Evolutionary conservation across 2,113 vertebrate genomes (phyloP), one percentile per base, ranked within the genome.

Genomic region (Atherinomorus stipes): DNA sequence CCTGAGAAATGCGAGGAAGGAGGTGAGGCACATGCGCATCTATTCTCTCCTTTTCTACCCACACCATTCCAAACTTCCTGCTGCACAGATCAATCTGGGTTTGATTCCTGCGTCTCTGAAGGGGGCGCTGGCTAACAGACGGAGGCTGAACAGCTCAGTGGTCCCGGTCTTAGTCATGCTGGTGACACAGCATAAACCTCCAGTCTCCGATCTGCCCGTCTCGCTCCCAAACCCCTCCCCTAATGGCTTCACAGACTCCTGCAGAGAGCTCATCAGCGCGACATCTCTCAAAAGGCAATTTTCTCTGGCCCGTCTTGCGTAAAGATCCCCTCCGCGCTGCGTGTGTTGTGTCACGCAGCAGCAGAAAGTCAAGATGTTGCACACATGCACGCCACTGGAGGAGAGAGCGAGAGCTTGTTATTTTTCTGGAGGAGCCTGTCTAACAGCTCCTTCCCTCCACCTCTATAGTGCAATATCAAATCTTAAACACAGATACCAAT

Each of bases 1-100:
- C 96, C 97, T 0, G 98, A 99, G 92, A 98, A 98, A 62, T 99
- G 98, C 87, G 95, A 97, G 76, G 96, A 99, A 84, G 98, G 97
- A 96, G 98, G 98, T 99, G 83, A 93, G 91, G 44, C 26, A 26
- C 18, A 23, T n/a, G 10, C 58, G 4, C 49, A 51, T 11, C 9
- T 13, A 10, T 21, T 15, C 28, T 19, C 31, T 13, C 31, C 40
- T 19, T n/a, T 4, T 26, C 34, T 47, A 26, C 34, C 51, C 45
- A 45, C 44, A 28, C 53, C 51, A 52, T 47, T 57, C 22, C 23
- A 10, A 60, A 21, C 61, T 59, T 65, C 62, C 66, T 31, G 62
- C 74, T 37, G 71, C 61, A 60, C 1, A 23, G 44, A 58, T 4
- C 26, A 34, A 34, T n/a, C 26, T 59, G 60, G 49, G 53, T 44